Evolutionary conservation across 2,888 invertebrate species (phyloP).

Genomic region (Oscheius sp.): DNA sequence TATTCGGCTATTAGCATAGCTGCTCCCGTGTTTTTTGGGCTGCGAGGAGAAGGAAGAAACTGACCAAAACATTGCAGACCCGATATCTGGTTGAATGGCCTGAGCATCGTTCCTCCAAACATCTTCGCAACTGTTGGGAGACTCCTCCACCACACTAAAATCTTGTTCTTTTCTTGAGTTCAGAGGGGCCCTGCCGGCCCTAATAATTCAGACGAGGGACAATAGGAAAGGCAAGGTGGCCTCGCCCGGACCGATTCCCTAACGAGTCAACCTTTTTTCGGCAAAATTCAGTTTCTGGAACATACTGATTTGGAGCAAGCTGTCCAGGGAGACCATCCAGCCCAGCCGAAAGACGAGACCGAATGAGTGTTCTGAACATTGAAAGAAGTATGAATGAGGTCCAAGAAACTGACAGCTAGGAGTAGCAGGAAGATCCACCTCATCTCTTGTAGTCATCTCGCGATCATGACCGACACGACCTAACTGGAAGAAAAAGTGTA

Average conservation of each 20-base stretch:
- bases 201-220: constrained; percentile 19
- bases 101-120: constrained; percentile 63
- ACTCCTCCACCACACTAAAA: constrained; percentile 64
- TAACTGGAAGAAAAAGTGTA: background rate
- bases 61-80: constrained; percentile 54
- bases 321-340: constrained; percentile 63
- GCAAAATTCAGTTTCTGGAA: constrained; percentile 13
- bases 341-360: constrained; percentile 51
- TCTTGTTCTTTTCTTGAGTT: background rate
- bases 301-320: constrained; percentile 59
- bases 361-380: background rate
- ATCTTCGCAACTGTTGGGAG: constrained; percentile 65
- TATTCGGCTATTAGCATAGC: constrained; percentile 20
- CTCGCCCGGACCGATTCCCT: constrained; percentile 3
- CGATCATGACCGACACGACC: background rate
- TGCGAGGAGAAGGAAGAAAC: background rate
- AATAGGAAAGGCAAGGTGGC: constrained; percentile 13
- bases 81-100: constrained; percentile 55
- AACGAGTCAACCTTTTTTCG: constrained; percentile 6
- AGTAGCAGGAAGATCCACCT: background rate
- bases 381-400: background rate
- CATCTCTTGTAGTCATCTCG: constrained; percentile 25
- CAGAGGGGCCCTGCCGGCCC: background rate
- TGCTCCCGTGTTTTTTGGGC: background rate
- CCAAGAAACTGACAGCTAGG: constrained; percentile 16